These are phyloP conservation scores for Hippopotamus amphibius DNA, from an alignment of 2,113 vertebrate genomes.

Conservation along the genomic window DNA sequence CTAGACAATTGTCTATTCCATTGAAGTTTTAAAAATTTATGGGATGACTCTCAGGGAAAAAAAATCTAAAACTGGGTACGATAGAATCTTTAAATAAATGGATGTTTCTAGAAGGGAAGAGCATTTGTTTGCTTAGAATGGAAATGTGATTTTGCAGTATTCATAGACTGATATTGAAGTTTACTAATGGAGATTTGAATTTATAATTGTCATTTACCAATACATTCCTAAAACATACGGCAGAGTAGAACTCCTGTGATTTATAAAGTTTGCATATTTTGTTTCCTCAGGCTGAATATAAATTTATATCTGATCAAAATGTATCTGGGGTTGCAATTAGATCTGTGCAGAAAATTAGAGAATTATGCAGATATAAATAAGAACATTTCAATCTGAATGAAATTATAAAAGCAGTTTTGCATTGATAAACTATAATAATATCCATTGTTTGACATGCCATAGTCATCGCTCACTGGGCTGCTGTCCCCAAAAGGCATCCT, in stretches of 20 bases:
- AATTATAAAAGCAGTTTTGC: conserved; percentile 24
- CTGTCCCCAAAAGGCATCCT: not conserved
- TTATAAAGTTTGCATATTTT: conserved; percentile 42
- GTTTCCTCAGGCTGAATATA: conserved; percentile 40
- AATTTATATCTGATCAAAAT: conserved; percentile 54
- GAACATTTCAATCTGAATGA: conserved; percentile 52
- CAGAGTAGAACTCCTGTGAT: not conserved
- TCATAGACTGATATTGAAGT: not conserved
- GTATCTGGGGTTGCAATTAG: conserved; percentile 44
- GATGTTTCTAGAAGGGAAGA: not conserved
- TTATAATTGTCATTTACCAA: conserved; percentile 6
- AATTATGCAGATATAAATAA: conserved; percentile 60
- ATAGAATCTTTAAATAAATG: not conserved
- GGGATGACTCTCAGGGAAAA: not conserved
- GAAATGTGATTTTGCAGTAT: not conserved
- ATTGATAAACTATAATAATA: not conserved
- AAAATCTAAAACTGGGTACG: not conserved
- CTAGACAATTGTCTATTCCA: not conserved
- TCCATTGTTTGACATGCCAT: not conserved
- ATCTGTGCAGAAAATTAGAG: conserved; percentile 40
- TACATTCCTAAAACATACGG: conserved; percentile 2
- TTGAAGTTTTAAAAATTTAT: not conserved
- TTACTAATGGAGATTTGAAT: conserved; percentile 19
- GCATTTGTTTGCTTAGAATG: not conserved
- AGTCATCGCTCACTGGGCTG: not conserved